Percentiles rank a stretch among this genome's conserved stretches.
These are phyloP conservation scores for Chlorops oryzae DNA, from an alignment of 1,140 invertebrate species.

Conservation along the genomic window DNA sequence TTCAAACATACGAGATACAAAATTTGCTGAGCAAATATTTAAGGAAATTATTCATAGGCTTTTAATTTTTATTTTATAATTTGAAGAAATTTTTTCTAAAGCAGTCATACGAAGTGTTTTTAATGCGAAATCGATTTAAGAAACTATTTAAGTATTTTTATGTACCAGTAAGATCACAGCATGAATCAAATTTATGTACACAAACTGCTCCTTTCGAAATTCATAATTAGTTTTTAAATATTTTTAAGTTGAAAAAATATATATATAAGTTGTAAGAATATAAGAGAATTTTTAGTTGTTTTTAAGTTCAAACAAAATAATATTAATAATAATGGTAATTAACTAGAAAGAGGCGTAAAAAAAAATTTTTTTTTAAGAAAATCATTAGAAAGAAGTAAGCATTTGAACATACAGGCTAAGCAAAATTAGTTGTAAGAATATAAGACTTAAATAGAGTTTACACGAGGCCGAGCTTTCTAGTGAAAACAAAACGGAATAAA, in stretches of 20 bases:
- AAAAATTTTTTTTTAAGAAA: too few species aligned
- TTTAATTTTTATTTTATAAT: background rate
- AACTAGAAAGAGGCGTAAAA: constrained; percentile 7
- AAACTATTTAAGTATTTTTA: background rate
- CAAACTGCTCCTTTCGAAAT: background rate
- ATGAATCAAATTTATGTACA: background rate
- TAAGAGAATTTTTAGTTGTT: constrained; percentile 16
- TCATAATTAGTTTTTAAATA: background rate
- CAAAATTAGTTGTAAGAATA: background rate
- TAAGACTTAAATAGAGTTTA: constrained; percentile 23
- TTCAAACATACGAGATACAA: constrained; percentile 8
- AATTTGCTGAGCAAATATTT: constrained; percentile 4
- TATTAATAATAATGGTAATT: constrained; percentile 26
- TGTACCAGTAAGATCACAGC: background rate
- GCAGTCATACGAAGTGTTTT: background rate
- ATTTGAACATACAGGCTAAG: background rate
- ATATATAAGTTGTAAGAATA: constrained; percentile 9
- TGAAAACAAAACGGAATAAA: constrained; percentile 6
- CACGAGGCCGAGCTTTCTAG: too few species aligned
- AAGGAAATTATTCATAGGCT: background rate
- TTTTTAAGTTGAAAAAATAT: background rate
- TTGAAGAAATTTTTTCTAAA: background rate
- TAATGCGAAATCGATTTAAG: too few species aligned
- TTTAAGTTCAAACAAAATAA: constrained; percentile 9
- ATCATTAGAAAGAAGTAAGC: background rate